Evolutionary conservation across 2,888 invertebrate genomes (phyloP), one percentile per base, ranked within the genome.

Genomic region (Dolichomitus sp.): DNA sequence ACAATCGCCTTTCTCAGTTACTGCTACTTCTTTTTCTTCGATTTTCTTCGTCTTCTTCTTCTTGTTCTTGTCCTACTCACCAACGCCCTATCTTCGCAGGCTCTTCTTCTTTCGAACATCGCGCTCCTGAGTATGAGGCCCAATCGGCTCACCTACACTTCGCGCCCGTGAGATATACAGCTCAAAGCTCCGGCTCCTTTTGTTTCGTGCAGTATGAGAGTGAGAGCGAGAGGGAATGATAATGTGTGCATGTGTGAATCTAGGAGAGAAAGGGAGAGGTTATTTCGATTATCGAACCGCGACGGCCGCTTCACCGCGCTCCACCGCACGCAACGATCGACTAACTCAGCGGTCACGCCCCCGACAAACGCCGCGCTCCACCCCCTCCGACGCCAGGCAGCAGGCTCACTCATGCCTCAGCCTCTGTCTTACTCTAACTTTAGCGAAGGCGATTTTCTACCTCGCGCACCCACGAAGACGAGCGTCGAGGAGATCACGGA

Each of bases 261-360:
- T 61, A 70, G 80, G 70, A 66, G 68, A 72, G 79, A 80, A 82
- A 85, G 78, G 88, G 89, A 84, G 84, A 87, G 80, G 88, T 89
- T 88, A 92, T 93, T 93, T 93, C 92, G 93, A 93, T 93, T 93
- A 93, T 93, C 93, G 90, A 86, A 80, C 85, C 88, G 86, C 78
- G 63, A 80, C 76, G 83, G 80, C 79, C 88, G 84, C 70, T 83
- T 83, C 83, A 86, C 83, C 85, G 83, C 79, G 77, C 73, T 69
- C 78, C 86, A 80, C 86, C 85, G 86, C 88, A 87, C 90, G 89
- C 91, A 92, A 91, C 92, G 92, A 93, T 92, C 92, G 91, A 88
- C 92, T 92, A 92, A 91, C 92, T 92, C 89, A 89, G 85, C 90
- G 87, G 92, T 88, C 89, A 91, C 93, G 93, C 93, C 93, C 88